These are phyloP conservation scores for Synanthedon myopaeformis DNA, from an alignment of 2,888 invertebrate genomes.

Conservation along the genomic window DNA sequence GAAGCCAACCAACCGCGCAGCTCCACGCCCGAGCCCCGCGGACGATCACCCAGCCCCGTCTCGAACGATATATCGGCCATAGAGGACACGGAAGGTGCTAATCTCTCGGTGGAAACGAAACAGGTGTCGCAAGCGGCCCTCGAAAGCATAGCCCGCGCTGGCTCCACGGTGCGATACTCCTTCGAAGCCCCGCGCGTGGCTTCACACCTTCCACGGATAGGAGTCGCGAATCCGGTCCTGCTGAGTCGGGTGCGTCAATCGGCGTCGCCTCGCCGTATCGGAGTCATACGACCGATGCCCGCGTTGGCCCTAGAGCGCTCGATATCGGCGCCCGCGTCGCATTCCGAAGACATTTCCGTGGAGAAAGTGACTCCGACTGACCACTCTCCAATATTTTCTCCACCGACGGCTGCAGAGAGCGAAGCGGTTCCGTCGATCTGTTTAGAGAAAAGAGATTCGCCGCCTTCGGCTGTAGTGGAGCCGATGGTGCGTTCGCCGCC, in stretches of 20 bases:
- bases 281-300: constrained; percentile 70
- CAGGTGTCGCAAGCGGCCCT: constrained; percentile 71
- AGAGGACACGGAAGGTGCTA: constrained; percentile 27
- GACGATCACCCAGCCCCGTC: constrained; percentile 20
- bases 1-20: constrained; percentile 32
- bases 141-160: constrained; percentile 77
- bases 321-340: constrained; percentile 9
- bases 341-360: background rate
- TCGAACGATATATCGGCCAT: constrained; percentile 22
- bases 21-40: constrained; percentile 42
- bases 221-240: constrained; percentile 49
- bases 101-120: constrained; percentile 31
- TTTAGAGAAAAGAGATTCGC: constrained; percentile 24
- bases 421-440: constrained; percentile 1
- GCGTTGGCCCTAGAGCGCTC: constrained; percentile 17
- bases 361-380: background rate
- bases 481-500: constrained; percentile 35
- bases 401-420: background rate
- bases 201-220: constrained; percentile 46
- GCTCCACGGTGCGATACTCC: constrained; percentile 74
- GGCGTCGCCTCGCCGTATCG: constrained; percentile 56
- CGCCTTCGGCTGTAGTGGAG: constrained; percentile 53
- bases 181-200: constrained; percentile 53
- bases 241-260: constrained; percentile 36
- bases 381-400: background rate